Conservation (phyloP, 2,797 vertebrate species). For the Cyprinodon diabolis region DNA sequence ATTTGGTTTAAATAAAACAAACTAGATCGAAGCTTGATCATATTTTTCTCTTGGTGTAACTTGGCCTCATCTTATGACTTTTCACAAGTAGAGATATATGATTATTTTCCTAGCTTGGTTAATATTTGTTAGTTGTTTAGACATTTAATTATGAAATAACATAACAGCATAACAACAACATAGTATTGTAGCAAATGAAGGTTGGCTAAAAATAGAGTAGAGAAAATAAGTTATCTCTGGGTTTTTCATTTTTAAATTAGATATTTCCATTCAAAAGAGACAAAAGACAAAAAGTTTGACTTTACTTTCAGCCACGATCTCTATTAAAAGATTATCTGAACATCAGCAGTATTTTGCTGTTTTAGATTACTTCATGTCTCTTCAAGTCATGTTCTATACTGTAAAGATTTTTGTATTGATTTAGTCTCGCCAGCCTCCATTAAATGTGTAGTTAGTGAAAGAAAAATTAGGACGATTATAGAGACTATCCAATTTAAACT, state of each 20-base stretch:
- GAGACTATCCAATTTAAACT: slow-evolving; percentile 17
- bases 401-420: slow-evolving; percentile 47
- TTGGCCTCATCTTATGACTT: too few species aligned
- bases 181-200: not conserved
- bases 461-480: slow-evolving; percentile 26
- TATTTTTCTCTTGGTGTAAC: too few species aligned
- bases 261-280: not conserved
- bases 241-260: not conserved
- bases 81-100: not conserved
- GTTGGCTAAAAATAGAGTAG: not conserved
- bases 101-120: not conserved
- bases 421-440: slow-evolving; percentile 57
- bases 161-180: too few species aligned
- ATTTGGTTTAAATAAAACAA: too few species aligned
- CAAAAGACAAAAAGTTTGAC: not conserved
- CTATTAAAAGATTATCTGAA: not conserved
- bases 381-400: slow-evolving; percentile 3
- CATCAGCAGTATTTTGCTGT: not conserved
- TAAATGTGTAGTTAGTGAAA: slow-evolving; percentile 49
- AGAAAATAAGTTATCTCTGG: not conserved
- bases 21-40: too few species aligned
- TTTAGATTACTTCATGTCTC: not conserved
- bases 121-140: too few species aligned
- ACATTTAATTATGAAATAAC: too few species aligned
- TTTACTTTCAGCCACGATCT: not conserved